Percentiles rank a stretch among this genome's conserved stretches.
phyloP scores from a whole-genome alignment of 2,797 vertebrate genomes.

The Discoglossus pictus region DNA sequence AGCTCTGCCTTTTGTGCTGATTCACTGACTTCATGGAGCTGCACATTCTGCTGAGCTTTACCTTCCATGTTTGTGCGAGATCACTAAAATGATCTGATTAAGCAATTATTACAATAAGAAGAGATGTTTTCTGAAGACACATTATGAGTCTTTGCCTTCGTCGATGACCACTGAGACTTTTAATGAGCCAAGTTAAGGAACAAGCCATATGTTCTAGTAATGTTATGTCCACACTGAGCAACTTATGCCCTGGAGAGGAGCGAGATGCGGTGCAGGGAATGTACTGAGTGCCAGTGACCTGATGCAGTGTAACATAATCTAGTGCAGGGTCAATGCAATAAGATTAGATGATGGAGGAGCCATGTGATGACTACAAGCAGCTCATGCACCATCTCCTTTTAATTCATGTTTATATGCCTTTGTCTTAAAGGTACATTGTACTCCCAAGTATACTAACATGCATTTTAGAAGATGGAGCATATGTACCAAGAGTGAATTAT shows the following conservation, averaged over 20 bases:
- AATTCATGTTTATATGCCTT: too few relatives aligned
- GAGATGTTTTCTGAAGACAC: constrained; percentile 13
- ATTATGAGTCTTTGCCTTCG: neutral
- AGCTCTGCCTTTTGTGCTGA: too few relatives aligned
- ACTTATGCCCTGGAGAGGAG: neutral
- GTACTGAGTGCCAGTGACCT: neutral
- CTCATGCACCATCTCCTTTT: too few relatives aligned
- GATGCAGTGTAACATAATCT: neutral
- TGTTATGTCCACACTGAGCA: neutral
- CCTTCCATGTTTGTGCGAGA: constrained; percentile 6
- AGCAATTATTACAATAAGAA: constrained; percentile 11
- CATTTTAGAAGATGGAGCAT: too few relatives aligned
- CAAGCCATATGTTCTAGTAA: constrained; percentile 6
- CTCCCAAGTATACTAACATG: too few relatives aligned
- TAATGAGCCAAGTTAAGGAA: neutral
- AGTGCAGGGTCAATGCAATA: too few relatives aligned
- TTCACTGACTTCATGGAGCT: neutral
- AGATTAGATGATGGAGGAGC: too few relatives aligned
- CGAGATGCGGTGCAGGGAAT: neutral
- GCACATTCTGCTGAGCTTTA: constrained; percentile 7
- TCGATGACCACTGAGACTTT: constrained; percentile 10
- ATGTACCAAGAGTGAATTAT: too few relatives aligned
- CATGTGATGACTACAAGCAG: too few relatives aligned
- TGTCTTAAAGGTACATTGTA: too few relatives aligned
- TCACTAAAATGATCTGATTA: constrained; percentile 20